Evolutionary conservation across 2,797 vertebrate species (phyloP).

Genomic region (Tamandua tetradactyla): DNA sequence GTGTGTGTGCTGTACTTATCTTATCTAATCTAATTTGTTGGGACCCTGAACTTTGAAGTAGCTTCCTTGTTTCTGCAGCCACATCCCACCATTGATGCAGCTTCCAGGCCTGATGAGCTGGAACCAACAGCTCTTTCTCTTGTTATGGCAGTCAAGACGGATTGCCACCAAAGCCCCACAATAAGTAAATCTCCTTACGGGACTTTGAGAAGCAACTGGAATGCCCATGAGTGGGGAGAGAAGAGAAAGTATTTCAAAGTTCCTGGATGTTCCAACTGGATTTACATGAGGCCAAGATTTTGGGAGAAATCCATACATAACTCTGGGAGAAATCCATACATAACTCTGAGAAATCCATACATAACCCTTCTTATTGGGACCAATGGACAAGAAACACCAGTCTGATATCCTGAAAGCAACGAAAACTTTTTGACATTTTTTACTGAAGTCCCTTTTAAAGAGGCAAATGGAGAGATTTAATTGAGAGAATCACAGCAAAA

Average conservation of each 20-base stretch:
- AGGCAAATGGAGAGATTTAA: neutral
- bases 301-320: neutral
- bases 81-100: neutral
- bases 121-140: neutral
- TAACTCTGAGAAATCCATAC: too few species aligned
- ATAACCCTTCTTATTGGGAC: neutral
- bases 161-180: neutral
- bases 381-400: neutral
- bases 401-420: neutral
- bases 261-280: too few species aligned
- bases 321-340: neutral
- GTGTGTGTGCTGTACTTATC: too few species aligned
- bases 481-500: neutral
- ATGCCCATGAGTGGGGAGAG: neutral
- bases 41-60: neutral
- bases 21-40: neutral
- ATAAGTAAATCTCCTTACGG: neutral
- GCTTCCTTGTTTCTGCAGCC: neutral
- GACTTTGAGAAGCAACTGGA: neutral
- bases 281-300: rapidly evolving
- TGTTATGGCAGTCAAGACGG: neutral
- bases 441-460: neutral
- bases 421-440: neutral
- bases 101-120: neutral
- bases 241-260: neutral